These are phyloP conservation scores for Stegostoma tigrinum DNA, from an alignment of 2,113 vertebrate species.

Conservation along the genomic window DNA sequence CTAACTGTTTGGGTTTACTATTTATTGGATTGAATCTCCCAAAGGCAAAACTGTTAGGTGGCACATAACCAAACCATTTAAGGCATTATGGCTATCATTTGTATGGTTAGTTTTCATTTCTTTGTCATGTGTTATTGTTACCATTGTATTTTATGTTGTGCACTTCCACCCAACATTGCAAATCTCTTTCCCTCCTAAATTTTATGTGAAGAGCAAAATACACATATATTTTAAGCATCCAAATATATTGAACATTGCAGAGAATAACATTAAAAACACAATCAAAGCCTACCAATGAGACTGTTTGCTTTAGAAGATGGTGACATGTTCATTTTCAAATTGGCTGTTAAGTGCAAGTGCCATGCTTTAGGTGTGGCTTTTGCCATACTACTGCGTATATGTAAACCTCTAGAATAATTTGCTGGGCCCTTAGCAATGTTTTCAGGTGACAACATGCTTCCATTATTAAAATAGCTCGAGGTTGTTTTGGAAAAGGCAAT, in stretches of 20 bases:
- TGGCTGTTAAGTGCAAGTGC: neutral
- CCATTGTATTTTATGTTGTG: neutral
- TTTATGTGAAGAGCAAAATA: neutral
- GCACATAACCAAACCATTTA: neutral
- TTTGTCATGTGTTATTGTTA: neutral
- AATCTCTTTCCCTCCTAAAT: neutral
- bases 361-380: neutral
- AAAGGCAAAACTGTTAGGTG: neutral
- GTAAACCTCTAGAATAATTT: neutral
- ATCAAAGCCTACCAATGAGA: neutral
- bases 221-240: neutral
- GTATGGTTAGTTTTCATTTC: neutral
- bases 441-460: neutral
- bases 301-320: neutral
- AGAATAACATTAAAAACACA: neutral
- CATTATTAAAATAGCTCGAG: neutral
- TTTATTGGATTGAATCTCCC: neutral
- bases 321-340: neutral
- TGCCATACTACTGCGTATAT: neutral
- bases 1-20: neutral
- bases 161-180: neutral
- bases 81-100: neutral
- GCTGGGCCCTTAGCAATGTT: no score
- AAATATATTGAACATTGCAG: neutral
- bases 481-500: neutral